Base-by-base conservation (phyloP, 2,797 vertebrate genomes). In the Xenopus petersii region DNA sequence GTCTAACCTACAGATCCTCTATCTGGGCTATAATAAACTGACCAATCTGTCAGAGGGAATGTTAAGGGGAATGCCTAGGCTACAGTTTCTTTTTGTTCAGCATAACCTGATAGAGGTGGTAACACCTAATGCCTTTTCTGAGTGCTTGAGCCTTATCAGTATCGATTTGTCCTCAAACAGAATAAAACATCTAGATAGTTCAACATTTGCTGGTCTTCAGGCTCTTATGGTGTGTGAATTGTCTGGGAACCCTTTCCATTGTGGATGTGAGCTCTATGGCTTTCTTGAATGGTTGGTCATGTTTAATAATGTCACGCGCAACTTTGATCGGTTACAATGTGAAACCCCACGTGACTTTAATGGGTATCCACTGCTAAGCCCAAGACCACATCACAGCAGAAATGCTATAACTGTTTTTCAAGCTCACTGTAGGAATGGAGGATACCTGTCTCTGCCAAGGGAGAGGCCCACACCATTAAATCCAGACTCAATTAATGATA, bases 261-360 rank as follows among this genome's bases (percentile, higher is more conserved):
- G 98, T 0, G 95, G 95, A 82, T 99, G 98, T 17, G 97, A 97
- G 75, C 94, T 99, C 55, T 97, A 95, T 0, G 89, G 91, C 81
- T 99, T 99, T 81, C 91, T 99, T 0, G 90, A 89, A 80, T 99
- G 98, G 98, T 85, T 99, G 58, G 95, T 96, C 63, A 90, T 91
- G 81, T 99, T 99, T 85, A 99, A 99, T 88, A 99, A 99, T 0
- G 93, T 98, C 69, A 98, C 98, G 30, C 96, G 96, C 86, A 99
- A 96, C 81, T 99, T 98, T 0, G 98, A 99, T 85, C 93, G 98
- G 12, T 93, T 99, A 42, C 97, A 98, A 86, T 99, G 98, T 21
- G 98, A 99, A 87, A 96, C 94, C 0, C 98, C 98, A 0, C 87
- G 94, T 0, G 96, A 99, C 81, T 95, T 98, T 3, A 93, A 94